Evolutionary conservation across 2,888 invertebrate species (phyloP).

Genomic region (Aleiodes alternator): DNA sequence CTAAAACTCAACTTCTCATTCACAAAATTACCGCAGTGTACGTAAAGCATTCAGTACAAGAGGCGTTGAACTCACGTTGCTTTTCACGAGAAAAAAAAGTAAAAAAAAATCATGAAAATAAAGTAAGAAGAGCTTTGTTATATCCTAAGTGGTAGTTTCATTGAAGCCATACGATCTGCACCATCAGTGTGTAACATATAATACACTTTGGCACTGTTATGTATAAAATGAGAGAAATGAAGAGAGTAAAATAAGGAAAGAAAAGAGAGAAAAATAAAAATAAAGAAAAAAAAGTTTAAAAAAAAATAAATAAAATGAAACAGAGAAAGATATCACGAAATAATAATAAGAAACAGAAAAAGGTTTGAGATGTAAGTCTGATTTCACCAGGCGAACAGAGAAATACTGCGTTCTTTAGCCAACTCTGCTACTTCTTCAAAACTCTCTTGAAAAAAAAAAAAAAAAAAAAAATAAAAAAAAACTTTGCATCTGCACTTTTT

Average conservation of each 20-base stretch:
- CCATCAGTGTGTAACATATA: constrained; percentile 21
- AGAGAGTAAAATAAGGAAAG: background rate
- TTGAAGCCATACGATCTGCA: constrained; percentile 25
- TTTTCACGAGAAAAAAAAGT: no score
- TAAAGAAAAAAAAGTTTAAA: background rate
- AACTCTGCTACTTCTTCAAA: constrained; percentile 31
- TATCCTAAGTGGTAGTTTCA: constrained; percentile 1
- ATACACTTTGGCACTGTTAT: background rate
- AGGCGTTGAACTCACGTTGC: no score
- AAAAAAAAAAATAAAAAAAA: background rate
- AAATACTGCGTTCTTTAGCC: constrained; percentile 26
- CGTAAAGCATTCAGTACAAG: no score
- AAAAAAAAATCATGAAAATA: no score
- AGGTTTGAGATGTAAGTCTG: background rate
- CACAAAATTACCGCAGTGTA: no score
- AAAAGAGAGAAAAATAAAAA: background rate
- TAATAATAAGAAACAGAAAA: background rate
- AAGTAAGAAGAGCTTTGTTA: no score
- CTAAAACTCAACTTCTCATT: no score
- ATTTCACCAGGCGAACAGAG: constrained; percentile 27
- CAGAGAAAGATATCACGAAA: no score
- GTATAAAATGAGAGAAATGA: constrained; percentile 5
- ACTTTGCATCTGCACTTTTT: constrained; percentile 40
- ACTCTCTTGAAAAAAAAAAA: constrained; percentile 20
- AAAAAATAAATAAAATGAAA: background rate